Percentiles rank a stretch among this genome's conserved stretches.
Evolutionary conservation across 1,140 invertebrate genomes (phyloP).

Genomic region (Megathymus violae): DNA sequence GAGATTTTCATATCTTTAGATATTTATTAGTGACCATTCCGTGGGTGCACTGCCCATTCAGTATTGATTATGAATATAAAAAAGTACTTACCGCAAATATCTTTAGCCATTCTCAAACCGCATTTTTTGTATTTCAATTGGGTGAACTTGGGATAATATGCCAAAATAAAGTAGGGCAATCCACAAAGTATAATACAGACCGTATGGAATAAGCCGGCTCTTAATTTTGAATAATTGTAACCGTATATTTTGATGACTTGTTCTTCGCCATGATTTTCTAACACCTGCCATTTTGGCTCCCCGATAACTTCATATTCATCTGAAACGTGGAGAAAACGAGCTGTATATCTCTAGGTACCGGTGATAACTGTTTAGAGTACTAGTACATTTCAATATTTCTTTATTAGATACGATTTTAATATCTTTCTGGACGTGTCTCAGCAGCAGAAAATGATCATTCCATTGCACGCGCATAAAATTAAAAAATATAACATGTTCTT

Average conservation of each 20-base stretch:
- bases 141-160: conserved; percentile 80
- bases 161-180: conserved; percentile 81
- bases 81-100: conserved; percentile 79
- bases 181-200: conserved; percentile 76
- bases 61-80: background rate
- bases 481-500: too few relatives aligned
- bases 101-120: conserved; percentile 79
- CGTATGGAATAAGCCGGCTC: conserved; percentile 76
- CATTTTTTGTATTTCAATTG: conserved; percentile 81
- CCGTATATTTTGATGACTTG: conserved; percentile 80
- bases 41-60: too few relatives aligned
- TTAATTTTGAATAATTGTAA: conserved; percentile 72
- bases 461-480: too few relatives aligned
- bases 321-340: conserved; percentile 55
- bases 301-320: conserved; percentile 83
- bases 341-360: conserved; percentile 38
- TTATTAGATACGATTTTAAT: too few relatives aligned
- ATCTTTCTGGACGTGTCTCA: too few relatives aligned
- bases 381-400: background rate
- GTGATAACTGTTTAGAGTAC: too few relatives aligned
- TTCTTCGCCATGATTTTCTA: conserved; percentile 77
- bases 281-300: conserved; percentile 78
- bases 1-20: too few relatives aligned
- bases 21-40: too few relatives aligned
- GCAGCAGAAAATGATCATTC: too few relatives aligned